These are phyloP conservation scores for Origma solitaria DNA, from an alignment of 2,113 vertebrate species.

Conservation along the genomic window DNA sequence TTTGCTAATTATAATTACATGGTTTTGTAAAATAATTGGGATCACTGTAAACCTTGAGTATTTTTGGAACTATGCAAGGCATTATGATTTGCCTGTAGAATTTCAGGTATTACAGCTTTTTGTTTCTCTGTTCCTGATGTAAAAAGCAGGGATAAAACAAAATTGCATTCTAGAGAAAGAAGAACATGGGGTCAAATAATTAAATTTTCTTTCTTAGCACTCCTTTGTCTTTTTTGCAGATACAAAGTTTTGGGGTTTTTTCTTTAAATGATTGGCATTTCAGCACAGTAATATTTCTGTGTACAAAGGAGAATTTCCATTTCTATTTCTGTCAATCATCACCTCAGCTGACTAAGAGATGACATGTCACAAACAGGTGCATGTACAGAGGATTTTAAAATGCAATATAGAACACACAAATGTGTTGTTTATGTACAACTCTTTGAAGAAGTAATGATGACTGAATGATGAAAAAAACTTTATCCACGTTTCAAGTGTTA, in stretches of 20 bases:
- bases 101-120: not conserved
- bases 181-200: not conserved
- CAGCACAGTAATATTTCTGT: not conserved
- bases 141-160: not conserved
- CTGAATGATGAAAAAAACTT: not conserved
- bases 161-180: not conserved
- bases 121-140: not conserved
- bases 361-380: not conserved
- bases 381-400: not conserved
- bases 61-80: not conserved
- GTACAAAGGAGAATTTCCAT: not conserved
- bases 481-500: not conserved
- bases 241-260: not conserved
- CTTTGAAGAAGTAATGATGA: not conserved
- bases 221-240: not conserved
- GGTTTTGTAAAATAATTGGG: not conserved
- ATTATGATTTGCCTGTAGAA: not conserved
- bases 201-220: not conserved
- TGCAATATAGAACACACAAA: not conserved
- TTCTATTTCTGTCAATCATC: not conserved
- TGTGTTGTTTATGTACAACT: not conserved
- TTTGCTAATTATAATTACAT: not conserved
- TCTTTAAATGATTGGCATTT: not conserved
- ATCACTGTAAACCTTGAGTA: not conserved
- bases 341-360: not conserved